Evolutionary conservation across 2,888 invertebrate species (phyloP).

Genomic region (Pseudanteris insignis): DNA sequence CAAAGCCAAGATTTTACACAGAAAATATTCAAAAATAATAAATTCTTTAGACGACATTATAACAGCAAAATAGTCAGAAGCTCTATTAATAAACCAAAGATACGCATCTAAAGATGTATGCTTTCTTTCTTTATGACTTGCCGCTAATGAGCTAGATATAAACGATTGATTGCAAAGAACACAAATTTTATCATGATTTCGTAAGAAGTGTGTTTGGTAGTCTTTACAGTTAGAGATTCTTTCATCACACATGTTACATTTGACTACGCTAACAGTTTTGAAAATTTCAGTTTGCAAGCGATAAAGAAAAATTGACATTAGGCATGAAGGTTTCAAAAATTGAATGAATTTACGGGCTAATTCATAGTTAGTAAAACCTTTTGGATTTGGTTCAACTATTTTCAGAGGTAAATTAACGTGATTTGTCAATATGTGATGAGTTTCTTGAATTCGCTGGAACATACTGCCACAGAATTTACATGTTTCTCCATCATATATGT

Average conservation of each 20-base stretch:
- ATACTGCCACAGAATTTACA: no score
- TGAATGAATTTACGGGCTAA: slow-evolving; percentile 3
- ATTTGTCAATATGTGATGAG: no score
- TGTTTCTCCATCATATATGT: no score
- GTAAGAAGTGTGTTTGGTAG: slow-evolving; percentile 48
- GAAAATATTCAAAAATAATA: not conserved
- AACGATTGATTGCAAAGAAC: slow-evolving; percentile 50
- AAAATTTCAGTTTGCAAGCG: slow-evolving; percentile 3
- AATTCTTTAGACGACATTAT: slow-evolving; percentile 1
- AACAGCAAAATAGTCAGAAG: slow-evolving; percentile 8
- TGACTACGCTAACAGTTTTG: slow-evolving; percentile 15
- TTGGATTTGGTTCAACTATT: no score
- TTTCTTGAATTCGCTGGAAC: no score
- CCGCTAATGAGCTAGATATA: slow-evolving; percentile 44
- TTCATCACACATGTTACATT: slow-evolving; percentile 44
- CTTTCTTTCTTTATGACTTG: slow-evolving; percentile 47
- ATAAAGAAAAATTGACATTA: slow-evolving; percentile 17
- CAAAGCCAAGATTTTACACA: slow-evolving; percentile 2
- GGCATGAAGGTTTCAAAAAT: slow-evolving; percentile 4
- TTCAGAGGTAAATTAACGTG: no score
- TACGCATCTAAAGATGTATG: slow-evolving; percentile 50
- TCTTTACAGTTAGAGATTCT: slow-evolving; percentile 38
- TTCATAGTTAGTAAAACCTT: slow-evolving; percentile 3
- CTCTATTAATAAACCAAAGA: slow-evolving; percentile 46
- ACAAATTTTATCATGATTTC: slow-evolving; percentile 50